Evolutionary conservation across 2,113 vertebrate genomes (phyloP).

Genomic region (Cepphus grylle): DNA sequence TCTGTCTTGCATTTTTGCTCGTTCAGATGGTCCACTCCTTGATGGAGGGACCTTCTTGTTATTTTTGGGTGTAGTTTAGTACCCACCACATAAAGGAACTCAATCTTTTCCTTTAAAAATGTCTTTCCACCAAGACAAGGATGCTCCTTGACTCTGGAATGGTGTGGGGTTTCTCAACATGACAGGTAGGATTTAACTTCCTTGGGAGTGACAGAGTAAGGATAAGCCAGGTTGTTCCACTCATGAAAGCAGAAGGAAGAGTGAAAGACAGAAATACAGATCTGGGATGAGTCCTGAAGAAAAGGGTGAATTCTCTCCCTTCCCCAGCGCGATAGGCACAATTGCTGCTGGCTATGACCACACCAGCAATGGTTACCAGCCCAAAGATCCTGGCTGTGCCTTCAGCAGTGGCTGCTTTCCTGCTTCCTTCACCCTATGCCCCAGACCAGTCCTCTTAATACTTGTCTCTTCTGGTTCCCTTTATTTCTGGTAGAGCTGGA

Average conservation of each 20-base stretch:
- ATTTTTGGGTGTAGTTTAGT: background rate
- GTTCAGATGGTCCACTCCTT: background rate
- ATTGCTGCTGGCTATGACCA: background rate
- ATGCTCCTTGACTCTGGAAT: background rate
- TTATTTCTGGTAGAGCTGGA: background rate
- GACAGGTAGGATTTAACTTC: background rate
- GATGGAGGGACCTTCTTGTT: background rate
- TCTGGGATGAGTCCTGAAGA: background rate
- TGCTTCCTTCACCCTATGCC: background rate
- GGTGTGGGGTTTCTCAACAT: background rate
- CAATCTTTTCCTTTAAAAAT: background rate
- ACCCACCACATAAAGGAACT: background rate
- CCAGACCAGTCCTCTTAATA: background rate
- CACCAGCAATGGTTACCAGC: background rate
- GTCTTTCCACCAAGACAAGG: background rate
- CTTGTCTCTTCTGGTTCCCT: background rate
- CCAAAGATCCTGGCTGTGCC: background rate
- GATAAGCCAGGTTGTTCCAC: background rate
- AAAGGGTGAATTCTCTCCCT: background rate
- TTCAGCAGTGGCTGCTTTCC: background rate
- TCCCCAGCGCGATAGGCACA: background rate
- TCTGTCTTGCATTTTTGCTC: background rate
- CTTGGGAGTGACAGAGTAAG: background rate
- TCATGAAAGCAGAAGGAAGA: background rate
- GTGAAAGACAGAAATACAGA: background rate